A percentile compares a stretch with the other conserved stretches of the same genome.
phyloP scores from a whole-genome alignment of 2,797 vertebrate species.

The Sebastes ruberrimus region DNA sequence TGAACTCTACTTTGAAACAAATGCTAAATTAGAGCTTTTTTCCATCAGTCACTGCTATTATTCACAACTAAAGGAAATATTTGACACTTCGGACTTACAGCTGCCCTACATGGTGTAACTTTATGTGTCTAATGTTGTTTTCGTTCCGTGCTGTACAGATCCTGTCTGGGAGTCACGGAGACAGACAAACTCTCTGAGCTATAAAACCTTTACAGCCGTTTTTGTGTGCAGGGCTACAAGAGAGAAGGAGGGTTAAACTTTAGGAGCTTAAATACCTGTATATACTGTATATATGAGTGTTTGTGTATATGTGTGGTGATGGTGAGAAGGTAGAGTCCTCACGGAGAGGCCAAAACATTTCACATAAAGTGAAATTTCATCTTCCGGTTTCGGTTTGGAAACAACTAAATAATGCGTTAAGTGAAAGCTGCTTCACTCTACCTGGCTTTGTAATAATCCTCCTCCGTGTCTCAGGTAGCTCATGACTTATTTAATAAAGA shows the following conservation, averaged over 20 bases:
- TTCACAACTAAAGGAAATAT: neutral
- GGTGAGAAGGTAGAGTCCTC: neutral
- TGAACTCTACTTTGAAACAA: neutral
- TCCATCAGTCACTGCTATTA: neutral
- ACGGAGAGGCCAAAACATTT: neutral
- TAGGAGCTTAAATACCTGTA: neutral
- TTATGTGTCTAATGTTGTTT: neutral
- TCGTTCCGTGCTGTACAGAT: neutral
- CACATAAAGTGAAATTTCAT: neutral
- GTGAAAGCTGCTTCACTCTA: slow-evolving; percentile 19
- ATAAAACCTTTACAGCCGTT: slow-evolving; percentile 44
- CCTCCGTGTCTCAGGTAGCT: slow-evolving; percentile 37
- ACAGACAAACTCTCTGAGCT: slow-evolving; percentile 36
- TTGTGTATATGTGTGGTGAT: neutral
- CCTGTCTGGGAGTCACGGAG: slow-evolving; percentile 37
- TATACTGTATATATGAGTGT: neutral
- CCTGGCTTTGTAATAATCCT: neutral
- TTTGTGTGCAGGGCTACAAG: neutral
- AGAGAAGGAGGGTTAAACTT: neutral
- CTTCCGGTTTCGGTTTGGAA: neutral
- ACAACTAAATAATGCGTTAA: neutral
- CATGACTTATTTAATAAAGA: slow-evolving; percentile 52
- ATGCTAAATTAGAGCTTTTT: neutral
- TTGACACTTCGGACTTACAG: neutral
- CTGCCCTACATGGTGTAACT: neutral